A percentile compares a stretch with the other conserved stretches of the same genome.
phyloP scores from a whole-genome alignment of 1,140 invertebrate species.

The Aethina tumida region DNA sequence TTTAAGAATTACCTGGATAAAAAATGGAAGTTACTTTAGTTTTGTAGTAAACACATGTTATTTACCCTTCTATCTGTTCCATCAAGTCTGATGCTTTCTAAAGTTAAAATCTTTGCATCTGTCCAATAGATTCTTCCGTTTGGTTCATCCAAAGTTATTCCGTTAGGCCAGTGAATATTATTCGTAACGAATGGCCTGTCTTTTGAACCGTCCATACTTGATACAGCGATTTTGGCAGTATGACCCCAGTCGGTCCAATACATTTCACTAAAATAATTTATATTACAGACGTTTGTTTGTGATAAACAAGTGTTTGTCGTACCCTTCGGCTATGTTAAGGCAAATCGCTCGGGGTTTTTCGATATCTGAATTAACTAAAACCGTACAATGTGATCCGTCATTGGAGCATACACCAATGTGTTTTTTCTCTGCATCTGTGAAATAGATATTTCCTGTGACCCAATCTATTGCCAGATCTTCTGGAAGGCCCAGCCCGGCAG shows the following conservation, averaged over 20 bases:
- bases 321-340: slow-evolving; percentile 52
- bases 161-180: slow-evolving; percentile 75
- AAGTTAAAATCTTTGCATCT: slow-evolving; percentile 56
- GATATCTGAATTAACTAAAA: slow-evolving; percentile 46
- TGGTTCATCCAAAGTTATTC: slow-evolving; percentile 77
- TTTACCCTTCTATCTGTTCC: slow-evolving; percentile 54
- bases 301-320: slow-evolving; percentile 15
- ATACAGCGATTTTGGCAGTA: slow-evolving; percentile 60
- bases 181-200: slow-evolving; percentile 50
- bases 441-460: slow-evolving; percentile 71
- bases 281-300: background rate
- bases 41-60: slow-evolving; percentile 6
- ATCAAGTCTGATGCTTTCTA: slow-evolving; percentile 69
- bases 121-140: slow-evolving; percentile 72
- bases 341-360: slow-evolving; percentile 53
- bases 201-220: slow-evolving; percentile 73
- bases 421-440: slow-evolving; percentile 60
- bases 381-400: slow-evolving; percentile 50
- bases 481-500: slow-evolving; percentile 56
- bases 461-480: slow-evolving; percentile 75
- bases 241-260: slow-evolving; percentile 82
- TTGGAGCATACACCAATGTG: slow-evolving; percentile 64
- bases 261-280: slow-evolving; percentile 46
- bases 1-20: slow-evolving; percentile 40
- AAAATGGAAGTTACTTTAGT: no score